Base-by-base conservation (phyloP, 2,113 vertebrate species). In the Heteronetta atricapilla region DNA sequence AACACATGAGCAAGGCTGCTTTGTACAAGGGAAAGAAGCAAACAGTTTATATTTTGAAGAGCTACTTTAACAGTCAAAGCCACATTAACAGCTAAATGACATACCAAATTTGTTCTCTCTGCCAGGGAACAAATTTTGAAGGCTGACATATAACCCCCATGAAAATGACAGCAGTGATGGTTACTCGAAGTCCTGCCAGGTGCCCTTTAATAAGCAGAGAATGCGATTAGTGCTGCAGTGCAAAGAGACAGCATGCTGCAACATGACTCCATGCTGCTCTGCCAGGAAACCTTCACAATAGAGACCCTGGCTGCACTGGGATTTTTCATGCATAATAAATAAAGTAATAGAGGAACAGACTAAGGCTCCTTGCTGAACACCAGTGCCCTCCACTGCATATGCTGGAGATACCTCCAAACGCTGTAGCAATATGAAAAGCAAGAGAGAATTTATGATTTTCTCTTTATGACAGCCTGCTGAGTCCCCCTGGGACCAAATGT, bases 291-390 rank as follows among this genome's bases (percentile, higher is more conserved):
- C 90, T 95, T 77, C 70, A 96, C 94, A 95, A 94, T 34, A 86
- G 80, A 90, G 88, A 80, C 82, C 60, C 74, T 53, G 82, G 78
- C 82, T 84, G 42, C 90, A 63, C 90, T 64, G 90, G 95, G 88
- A 88, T 80, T 94, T 96, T 89, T 97, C 96, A 96, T 97, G 94
- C 95, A 97, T 97, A 95, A 97, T 95, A 92, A 88, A 97, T 96
- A 95, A 97, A 96, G 92, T 64, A 64, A 85, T 21, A 86, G 82
- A 78, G 64, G 11, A 52, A 58, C 90, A 94, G 66, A 38, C 77
- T 44, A 56, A 34, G 91, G 81, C 58, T 95, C 89, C 93, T 93
- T 75, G 67, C 93, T 92, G 76, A 96, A 90, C 94, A 96, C 82
- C 88, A 96, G 76, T 92, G 93, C 89, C 94, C 88, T 85, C 78